Evolutionary conservation across 2,113 vertebrate species (phyloP).

Genomic region (Galbula dea): DNA sequence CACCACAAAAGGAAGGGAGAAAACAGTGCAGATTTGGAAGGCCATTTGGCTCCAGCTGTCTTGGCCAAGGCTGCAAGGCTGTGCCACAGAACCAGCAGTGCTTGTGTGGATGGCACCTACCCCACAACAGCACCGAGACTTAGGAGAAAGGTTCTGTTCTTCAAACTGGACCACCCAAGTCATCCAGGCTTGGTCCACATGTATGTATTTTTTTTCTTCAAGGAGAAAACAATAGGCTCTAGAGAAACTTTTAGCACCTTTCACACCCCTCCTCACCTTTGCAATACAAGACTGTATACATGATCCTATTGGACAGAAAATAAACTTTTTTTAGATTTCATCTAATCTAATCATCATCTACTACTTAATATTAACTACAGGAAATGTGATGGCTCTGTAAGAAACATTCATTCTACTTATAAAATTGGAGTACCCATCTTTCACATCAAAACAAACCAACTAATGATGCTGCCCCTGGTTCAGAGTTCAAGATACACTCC

Average conservation of each 20-base stretch:
- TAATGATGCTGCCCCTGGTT: background rate
- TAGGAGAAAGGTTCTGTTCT: background rate
- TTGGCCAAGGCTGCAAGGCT: background rate
- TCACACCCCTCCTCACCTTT: background rate
- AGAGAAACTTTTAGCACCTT: background rate
- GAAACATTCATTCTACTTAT: background rate
- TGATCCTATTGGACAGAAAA: background rate
- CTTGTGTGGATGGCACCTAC: background rate
- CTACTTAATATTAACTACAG: background rate
- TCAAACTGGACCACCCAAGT: background rate
- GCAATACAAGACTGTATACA: background rate
- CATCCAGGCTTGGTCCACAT: background rate
- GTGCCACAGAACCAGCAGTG: background rate
- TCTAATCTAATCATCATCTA: background rate
- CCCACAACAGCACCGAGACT: background rate
- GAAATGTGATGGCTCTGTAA: background rate
- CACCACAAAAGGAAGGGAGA: background rate
- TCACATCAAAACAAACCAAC: background rate
- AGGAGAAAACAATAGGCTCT: background rate
- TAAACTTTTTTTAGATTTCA: background rate
- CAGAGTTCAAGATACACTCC: background rate
- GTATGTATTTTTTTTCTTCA: background rate
- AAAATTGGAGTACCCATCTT: background rate
- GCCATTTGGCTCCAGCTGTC: background rate
- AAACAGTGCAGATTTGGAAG: background rate